Base-by-base conservation (phyloP, 2,113 vertebrate genomes). In the Callionymus lyra region DNA sequence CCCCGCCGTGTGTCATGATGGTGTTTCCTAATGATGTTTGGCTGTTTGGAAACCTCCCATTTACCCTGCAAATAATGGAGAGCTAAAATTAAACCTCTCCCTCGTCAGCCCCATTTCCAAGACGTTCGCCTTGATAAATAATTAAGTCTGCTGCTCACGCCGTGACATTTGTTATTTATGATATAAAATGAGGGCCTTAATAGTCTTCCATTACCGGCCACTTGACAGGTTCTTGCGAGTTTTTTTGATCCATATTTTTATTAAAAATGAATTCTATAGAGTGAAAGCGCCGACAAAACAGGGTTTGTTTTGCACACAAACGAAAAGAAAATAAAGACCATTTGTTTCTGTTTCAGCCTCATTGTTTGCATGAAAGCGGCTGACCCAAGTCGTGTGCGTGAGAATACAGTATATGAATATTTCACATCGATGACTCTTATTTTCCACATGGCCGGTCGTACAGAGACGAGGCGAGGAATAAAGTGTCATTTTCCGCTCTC, bases 81-180 rank as follows among this genome's bases (percentile, higher is more conserved):
- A 80, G 83, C 84, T 83, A 72, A 86, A 87, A 87, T 92, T 88
- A 87, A 90, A 89, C 87, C 82, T 82, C 79, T 84, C 82, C 86
- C 78, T 80, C 81, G 72, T 84, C 82, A 86, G 88, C 83, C 83
- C 84, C 81, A 82, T 87, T 90, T 76, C 87, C 81, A 79, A 82
- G 84, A 87, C 81, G 81, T 85, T 85, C 79, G 75, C 81, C 65
- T 70, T 69, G 74, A 87, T 93, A 79, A 91, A 91, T 91, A 86
- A 89, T 91, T 90, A 77, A 91, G 75, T 54, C 74, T 70, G 61
- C 34, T 63, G 83, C 80, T 84, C 53, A 56, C 16, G 47, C 44
- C 59, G 51, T 37, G 31, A 56, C 88, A 88, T 91, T 75, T 87
- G 85, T 91, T 91, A 93, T 91, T 91, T 87, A 91, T 90, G 84